Conservation (phyloP, 2,888 invertebrate species). For the Sussaba pulchella region DNA sequence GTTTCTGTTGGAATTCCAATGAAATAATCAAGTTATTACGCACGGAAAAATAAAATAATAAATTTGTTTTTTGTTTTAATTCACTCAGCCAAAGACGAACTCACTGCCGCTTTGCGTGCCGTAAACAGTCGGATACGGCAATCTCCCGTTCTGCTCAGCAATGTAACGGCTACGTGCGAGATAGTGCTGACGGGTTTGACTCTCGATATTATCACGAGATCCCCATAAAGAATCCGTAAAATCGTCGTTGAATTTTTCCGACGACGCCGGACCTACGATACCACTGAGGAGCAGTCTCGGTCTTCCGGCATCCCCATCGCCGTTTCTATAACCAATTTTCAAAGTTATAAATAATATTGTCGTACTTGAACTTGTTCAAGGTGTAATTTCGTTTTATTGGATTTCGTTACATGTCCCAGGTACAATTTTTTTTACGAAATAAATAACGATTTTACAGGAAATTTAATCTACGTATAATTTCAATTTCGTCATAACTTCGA, state of each 20-base stretch:
- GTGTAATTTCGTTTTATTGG: conserved; percentile 33
- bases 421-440: conserved; percentile 3
- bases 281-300: conserved; percentile 76
- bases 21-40: neutral
- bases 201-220: conserved; percentile 78
- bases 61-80: too few species aligned
- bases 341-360: neutral
- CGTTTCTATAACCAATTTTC: conserved; percentile 74
- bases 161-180: conserved; percentile 86
- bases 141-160: conserved; percentile 84
- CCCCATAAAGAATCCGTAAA: conserved; percentile 76
- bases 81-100: too few species aligned
- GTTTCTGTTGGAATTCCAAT: conserved; percentile 68
- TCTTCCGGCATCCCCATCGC: conserved; percentile 74
- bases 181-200: conserved; percentile 86
- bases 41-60: neutral
- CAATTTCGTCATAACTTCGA: too few species aligned
- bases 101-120: conserved; percentile 79
- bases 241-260: conserved; percentile 74
- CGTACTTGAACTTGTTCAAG: neutral
- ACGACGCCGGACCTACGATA: conserved; percentile 70
- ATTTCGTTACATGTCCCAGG: conserved; percentile 24
- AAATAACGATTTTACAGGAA: too few species aligned
- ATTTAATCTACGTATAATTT: too few species aligned
- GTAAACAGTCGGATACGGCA: conserved; percentile 81